Evolutionary conservation across 1,140 invertebrate genomes (phyloP).

Genomic region (Plectrocnemia conspersa): DNA sequence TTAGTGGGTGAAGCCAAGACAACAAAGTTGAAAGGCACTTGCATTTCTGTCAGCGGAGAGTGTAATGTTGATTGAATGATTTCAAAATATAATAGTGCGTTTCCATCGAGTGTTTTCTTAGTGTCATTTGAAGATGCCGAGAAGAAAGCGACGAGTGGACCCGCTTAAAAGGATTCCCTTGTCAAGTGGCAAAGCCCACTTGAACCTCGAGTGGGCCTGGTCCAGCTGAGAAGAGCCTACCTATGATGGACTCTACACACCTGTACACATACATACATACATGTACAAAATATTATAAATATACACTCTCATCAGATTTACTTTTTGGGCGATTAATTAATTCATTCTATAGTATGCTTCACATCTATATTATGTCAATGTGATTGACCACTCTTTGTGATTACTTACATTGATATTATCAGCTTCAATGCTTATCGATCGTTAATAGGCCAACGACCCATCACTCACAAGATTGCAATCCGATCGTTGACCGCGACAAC

Average conservation of each 20-base stretch:
- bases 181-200: conserved; percentile 18
- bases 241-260: conserved; percentile 3
- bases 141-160: conserved; percentile 30
- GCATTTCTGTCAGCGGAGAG: conserved; percentile 21
- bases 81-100: conserved; percentile 28
- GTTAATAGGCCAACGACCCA: too few relatives aligned
- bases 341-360: too few relatives aligned
- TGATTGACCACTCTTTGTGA: too few relatives aligned
- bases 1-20: conserved; percentile 5
- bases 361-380: too few relatives aligned
- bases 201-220: conserved; percentile 29
- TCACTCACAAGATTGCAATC: too few relatives aligned
- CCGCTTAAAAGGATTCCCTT: conserved; percentile 32
- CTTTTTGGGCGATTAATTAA: too few relatives aligned
- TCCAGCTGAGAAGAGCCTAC: conserved; percentile 7
- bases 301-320: too few relatives aligned
- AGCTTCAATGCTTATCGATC: background rate
- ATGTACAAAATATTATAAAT: too few relatives aligned
- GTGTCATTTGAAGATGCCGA: conserved; percentile 25
- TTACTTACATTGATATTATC: background rate
- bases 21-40: conserved; percentile 19
- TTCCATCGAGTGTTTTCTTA: conserved; percentile 27
- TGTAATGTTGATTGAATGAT: conserved; percentile 25
- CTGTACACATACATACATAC: too few relatives aligned
- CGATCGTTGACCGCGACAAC: too few relatives aligned